Evolutionary conservation across 30 jellyfish, hydroid and myxozoan species (phyloP).

Genomic region (Rhopilema esculentum): DNA sequence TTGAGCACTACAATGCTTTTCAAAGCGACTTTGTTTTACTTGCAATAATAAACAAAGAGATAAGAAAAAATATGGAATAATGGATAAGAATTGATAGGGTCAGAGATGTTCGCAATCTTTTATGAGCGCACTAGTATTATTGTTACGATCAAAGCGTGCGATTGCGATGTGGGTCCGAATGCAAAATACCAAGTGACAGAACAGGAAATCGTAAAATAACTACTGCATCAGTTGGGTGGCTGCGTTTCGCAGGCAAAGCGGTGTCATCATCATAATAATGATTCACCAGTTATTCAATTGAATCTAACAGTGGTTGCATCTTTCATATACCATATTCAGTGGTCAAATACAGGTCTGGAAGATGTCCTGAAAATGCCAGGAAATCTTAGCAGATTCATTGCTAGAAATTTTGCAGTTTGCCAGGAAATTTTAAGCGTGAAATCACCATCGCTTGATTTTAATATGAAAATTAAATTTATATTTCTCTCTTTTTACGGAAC

Average conservation of each 20-base stretch:
- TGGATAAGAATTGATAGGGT: slow-evolving; percentile 25
- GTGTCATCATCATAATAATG: not conserved
- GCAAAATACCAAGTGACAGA: not conserved
- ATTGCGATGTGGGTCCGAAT: not conserved
- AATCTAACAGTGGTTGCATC: no score
- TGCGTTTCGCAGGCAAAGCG: not conserved
- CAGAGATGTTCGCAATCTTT: not conserved
- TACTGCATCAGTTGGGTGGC: not conserved
- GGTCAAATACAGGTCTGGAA: no score
- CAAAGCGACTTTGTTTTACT: slow-evolving; percentile 4
- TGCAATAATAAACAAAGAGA: slow-evolving; percentile 4
- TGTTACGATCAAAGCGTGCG: not conserved
- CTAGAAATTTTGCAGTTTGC: no score
- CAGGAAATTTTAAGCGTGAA: no score
- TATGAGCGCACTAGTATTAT: not conserved
- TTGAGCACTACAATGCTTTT: not conserved
- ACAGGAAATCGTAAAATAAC: not conserved
- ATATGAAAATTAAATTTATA: no score
- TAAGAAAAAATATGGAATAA: slow-evolving; percentile 23
- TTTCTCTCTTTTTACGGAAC: no score
- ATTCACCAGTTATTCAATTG: no score
- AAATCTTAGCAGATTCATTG: no score
- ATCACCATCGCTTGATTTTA: no score
- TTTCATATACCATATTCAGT: no score
- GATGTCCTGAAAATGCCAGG: no score